Evolutionary conservation across 2,797 vertebrate species (phyloP), one percentile per base, ranked within the genome.

Genomic region (Luscinia megarhynchos): DNA sequence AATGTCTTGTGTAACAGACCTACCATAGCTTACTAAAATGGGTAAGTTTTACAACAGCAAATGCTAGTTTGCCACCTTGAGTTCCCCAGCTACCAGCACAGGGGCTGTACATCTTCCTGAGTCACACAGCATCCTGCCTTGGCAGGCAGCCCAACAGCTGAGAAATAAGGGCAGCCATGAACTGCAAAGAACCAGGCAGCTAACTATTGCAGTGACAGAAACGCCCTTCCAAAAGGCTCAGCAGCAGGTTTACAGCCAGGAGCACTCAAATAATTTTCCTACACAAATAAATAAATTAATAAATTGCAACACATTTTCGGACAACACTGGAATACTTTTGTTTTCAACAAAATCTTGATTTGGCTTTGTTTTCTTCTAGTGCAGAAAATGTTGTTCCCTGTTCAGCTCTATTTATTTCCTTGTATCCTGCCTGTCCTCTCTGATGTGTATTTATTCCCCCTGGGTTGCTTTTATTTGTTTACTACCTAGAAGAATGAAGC

Each of bases 101-200:
- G 19, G 12, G 41, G 6, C 54, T 32, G 1, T 19, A 3, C 4
- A 2, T 26, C 57, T 74, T 27, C 32, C 12, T 3, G 3, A 16
- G 66, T 84, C 79, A 68, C 38, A 12, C 8, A 34, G 54, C 48
- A 41, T 43, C 32, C 45, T 54, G 7, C 21, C 21, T 48, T 12
- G 78, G 75, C 50, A 43, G n/a, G 51, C 38, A 75, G 61, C 45
- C 26, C n/a, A 36, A 23, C 2, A 54, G 9, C 48, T 40, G 68
- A 57, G 63, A 43, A 41, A 48, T 10, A 26, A 7, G 17, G 36
- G 32, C 55, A 75, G 70, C 41, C 22, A 11, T 5, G 29, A 70
- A 43, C 48, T 7, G 9, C 0, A 0, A 32, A 78, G 22, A 70
- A 24, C 15, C 2, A 66, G 32, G 11, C 32, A 90, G 41, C 21